Evolutionary conservation across 2,797 vertebrate genomes (phyloP).

Genomic region (Lutjanus argentimaculatus): DNA sequence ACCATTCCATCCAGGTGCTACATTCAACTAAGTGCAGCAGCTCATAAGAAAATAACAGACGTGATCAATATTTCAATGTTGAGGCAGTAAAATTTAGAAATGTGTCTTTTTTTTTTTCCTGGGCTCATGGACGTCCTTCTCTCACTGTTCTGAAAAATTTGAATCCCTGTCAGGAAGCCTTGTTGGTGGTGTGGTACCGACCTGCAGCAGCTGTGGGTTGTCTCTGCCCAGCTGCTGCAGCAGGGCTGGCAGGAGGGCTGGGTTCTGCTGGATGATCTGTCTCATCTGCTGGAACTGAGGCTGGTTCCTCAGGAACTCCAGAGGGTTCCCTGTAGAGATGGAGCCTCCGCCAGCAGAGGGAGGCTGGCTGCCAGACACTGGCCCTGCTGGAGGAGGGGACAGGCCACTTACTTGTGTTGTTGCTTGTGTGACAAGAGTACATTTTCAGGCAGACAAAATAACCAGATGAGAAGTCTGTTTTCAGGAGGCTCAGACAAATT

Average conservation of each 20-base stretch:
- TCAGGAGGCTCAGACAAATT: background rate
- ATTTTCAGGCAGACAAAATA: background rate
- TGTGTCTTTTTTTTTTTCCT: background rate
- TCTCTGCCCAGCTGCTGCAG: conserved; percentile 88
- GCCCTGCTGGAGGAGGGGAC: conserved; percentile 45
- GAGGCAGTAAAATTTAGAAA: too few species aligned
- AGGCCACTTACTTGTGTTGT: conserved; percentile 1
- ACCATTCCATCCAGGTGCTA: too few species aligned
- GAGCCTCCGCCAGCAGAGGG: conserved; percentile 44
- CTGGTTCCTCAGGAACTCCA: conserved; percentile 88
- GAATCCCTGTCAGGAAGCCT: background rate
- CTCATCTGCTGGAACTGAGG: conserved; percentile 89
- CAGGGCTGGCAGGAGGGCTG: conserved; percentile 83
- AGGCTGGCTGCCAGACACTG: conserved; percentile 56
- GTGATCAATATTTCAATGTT: background rate
- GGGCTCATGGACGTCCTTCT: background rate
- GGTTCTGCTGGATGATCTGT: conserved; percentile 89
- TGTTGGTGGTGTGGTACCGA: conserved; percentile 72
- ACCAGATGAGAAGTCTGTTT: background rate
- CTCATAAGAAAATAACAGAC: background rate
- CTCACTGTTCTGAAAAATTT: background rate
- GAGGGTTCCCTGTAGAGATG: conserved; percentile 75
- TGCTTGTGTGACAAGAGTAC: background rate
- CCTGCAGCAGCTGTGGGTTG: conserved; percentile 88
- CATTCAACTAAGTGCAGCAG: background rate